phyloP scores from a whole-genome alignment of 2,888 invertebrate species.

The Lepidonotus clava region DNA sequence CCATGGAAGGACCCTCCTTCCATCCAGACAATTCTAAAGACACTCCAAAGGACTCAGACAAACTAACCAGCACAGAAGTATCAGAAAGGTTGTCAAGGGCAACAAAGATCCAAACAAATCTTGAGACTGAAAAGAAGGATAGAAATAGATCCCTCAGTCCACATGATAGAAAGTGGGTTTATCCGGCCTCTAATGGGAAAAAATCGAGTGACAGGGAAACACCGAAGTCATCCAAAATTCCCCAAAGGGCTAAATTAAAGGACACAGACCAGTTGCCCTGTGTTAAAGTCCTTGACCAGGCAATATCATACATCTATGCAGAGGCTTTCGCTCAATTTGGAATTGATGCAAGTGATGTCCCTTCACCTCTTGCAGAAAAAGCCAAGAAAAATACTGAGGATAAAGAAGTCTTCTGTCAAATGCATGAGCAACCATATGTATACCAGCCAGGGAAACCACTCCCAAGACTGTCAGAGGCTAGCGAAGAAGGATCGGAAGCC shows the following conservation, averaged over 20 bases:
- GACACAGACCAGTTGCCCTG: not conserved
- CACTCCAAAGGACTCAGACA: not conserved
- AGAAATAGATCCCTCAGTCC: not conserved
- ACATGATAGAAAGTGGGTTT: not conserved
- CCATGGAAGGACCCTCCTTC: conserved; percentile 8
- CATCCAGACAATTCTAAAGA: not conserved
- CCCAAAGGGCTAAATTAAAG: not conserved
- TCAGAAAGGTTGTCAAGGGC: not conserved
- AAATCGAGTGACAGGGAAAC: not conserved
- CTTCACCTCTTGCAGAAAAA: not conserved
- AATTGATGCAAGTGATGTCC: no score
- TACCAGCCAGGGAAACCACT: not conserved
- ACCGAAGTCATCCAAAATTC: not conserved
- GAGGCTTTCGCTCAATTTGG: conserved; percentile 28
- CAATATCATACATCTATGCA: conserved; percentile 25
- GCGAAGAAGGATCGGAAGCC: not conserved
- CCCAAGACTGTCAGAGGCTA: not conserved
- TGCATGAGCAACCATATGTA: not conserved
- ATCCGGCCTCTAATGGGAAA: not conserved
- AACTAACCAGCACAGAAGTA: not conserved
- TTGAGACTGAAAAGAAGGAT: not conserved
- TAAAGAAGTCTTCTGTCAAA: not conserved
- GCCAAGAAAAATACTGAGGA: not conserved
- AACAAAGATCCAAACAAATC: not conserved
- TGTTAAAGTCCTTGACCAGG: not conserved